Conservation (phyloP, 2,888 invertebrate genomes). For the Coecobrya sp. region DNA sequence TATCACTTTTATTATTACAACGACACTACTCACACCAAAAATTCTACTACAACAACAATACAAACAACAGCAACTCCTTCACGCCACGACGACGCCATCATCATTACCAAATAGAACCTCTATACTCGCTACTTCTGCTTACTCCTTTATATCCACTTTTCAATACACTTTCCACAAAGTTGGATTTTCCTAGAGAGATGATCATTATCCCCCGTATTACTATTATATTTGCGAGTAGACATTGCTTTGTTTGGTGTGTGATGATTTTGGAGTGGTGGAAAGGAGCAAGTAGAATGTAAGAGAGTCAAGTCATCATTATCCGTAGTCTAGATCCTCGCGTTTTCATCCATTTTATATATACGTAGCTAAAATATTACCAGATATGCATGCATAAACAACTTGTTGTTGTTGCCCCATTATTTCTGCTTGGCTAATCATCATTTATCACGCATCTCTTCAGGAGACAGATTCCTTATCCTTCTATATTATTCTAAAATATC, state of each 20-base stretch:
- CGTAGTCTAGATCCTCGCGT: background rate
- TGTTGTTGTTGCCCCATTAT: conserved; percentile 39
- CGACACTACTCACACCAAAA: conserved; percentile 48
- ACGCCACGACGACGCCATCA: background rate
- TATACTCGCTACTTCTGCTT: background rate
- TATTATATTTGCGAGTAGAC: background rate
- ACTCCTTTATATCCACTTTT: conserved; percentile 16
- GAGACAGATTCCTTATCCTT: background rate
- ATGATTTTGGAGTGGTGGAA: conserved; percentile 6
- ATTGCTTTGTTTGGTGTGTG: conserved; percentile 21
- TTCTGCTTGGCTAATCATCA: conserved; percentile 64
- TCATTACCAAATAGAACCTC: conserved; percentile 8
- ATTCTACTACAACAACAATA: conserved; percentile 17
- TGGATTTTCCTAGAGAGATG: conserved; percentile 50
- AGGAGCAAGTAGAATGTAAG: background rate
- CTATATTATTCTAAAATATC: background rate
- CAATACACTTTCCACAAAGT: conserved; percentile 23
- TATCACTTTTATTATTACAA: conserved; percentile 62
- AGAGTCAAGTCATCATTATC: conserved; percentile 38
- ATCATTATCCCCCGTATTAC: conserved; percentile 33
- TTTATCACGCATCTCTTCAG: conserved; percentile 41
- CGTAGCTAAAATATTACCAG: conserved; percentile 6
- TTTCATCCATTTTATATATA: conserved; percentile 29
- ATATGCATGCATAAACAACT: conserved; percentile 12
- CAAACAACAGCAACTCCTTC: background rate